phyloP scores from a whole-genome alignment of 2,113 vertebrate genomes.

The Passerina amoena region DNA sequence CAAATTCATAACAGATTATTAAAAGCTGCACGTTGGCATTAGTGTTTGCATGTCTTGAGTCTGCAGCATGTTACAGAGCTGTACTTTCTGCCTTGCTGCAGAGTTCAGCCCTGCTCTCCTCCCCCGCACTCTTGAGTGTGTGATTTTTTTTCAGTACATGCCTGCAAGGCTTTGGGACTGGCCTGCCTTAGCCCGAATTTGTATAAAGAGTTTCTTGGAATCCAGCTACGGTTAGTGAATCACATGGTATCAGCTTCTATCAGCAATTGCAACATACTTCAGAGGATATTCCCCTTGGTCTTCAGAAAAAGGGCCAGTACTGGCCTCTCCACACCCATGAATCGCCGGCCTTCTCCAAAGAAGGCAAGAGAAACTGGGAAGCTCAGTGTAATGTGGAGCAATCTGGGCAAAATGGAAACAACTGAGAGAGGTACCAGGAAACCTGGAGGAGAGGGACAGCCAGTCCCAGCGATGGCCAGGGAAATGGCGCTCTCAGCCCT shows the following conservation, averaged over 20 bases:
- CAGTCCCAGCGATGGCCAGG: background rate
- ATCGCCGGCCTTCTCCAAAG: background rate
- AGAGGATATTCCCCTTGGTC: background rate
- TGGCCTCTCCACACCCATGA: background rate
- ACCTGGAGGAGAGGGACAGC: background rate
- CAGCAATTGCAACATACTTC: conserved; percentile 27
- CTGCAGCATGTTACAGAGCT: background rate
- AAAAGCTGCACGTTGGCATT: background rate
- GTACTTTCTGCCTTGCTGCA: background rate
- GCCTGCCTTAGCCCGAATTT: background rate
- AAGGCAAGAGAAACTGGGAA: background rate
- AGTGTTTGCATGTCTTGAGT: background rate
- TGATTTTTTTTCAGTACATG: background rate
- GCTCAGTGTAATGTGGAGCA: rapidly evolving
- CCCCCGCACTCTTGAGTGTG: background rate
- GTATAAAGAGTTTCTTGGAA: conserved; percentile 35
- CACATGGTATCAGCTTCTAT: conserved; percentile 38
- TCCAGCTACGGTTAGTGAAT: conserved; percentile 18
- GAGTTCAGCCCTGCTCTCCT: conserved; percentile 4
- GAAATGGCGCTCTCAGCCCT: rapidly evolving
- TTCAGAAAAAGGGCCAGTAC: background rate
- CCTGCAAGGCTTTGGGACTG: conserved; percentile 39
- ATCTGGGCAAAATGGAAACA: background rate
- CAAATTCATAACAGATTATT: background rate
- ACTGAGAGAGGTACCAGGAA: background rate